Evolutionary conservation across 2,797 vertebrate genomes (phyloP).

Genomic region (Pelodytes ibericus): DNA sequence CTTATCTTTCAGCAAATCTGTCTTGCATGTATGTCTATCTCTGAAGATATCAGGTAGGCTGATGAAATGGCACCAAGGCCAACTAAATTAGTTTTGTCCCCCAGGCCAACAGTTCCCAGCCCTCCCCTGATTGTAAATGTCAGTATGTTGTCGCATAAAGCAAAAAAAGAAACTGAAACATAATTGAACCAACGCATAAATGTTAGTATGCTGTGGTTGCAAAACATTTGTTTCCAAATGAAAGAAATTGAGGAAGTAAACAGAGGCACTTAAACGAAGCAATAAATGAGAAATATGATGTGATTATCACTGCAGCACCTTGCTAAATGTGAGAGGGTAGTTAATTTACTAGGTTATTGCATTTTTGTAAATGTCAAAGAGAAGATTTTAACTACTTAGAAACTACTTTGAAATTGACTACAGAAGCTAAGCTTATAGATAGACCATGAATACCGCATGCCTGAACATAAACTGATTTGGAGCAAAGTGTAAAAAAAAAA

Average conservation of each 20-base stretch:
- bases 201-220: not conserved
- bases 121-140: no score
- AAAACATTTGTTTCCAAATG: constrained; percentile 4
- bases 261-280: constrained; percentile 1
- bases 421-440: not conserved
- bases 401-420: constrained; percentile 3
- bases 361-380: not conserved
- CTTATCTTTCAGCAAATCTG: no score
- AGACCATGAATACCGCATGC: not conserved
- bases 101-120: no score
- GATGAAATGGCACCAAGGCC: no score
- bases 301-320: constrained; percentile 2
- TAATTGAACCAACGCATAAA: not conserved
- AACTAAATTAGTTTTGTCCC: no score
- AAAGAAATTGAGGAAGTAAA: constrained; percentile 1
- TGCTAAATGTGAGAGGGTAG: constrained; percentile 2
- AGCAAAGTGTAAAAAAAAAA: not conserved
- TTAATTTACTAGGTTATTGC: constrained; percentile 4
- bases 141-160: not conserved
- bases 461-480: not conserved
- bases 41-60: no score
- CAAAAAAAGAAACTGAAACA: not conserved
- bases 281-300: constrained; percentile 12
- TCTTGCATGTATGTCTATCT: no score
- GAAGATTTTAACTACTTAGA: constrained; percentile 7